Evolutionary conservation across 2,113 vertebrate genomes (phyloP).

Genomic region (Bothrops jararaca): DNA sequence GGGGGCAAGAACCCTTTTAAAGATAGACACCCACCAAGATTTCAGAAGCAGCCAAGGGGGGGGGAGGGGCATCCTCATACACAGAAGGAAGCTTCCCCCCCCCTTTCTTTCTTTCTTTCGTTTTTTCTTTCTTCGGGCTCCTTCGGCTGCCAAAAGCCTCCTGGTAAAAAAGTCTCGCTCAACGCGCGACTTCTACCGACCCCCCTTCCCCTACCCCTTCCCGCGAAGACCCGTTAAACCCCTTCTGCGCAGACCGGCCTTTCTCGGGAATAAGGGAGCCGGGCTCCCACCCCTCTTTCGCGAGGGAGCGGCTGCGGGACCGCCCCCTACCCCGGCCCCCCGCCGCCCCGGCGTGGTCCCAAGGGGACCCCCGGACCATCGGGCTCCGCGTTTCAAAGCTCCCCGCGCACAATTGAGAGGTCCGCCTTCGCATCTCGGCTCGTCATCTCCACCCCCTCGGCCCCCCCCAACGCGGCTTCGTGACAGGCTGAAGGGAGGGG

Average conservation of each 20-base stretch:
- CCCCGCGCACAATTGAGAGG: too few species aligned
- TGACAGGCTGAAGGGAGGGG: not conserved
- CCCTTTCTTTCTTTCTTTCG: not conserved
- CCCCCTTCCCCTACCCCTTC: conserved; percentile 27
- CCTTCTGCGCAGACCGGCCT: conserved; percentile 54
- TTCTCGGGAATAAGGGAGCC: conserved; percentile 51
- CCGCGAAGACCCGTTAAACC: not conserved
- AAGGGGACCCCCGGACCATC: too few species aligned
- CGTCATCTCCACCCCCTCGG: too few species aligned
- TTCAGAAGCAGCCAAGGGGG: not conserved
- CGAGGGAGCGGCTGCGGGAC: too few species aligned
- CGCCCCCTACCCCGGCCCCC: too few species aligned
- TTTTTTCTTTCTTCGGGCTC: not conserved
- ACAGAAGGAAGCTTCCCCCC: not conserved
- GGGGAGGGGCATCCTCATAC: not conserved
- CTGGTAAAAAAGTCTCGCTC: conserved; percentile 14
- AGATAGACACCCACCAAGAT: not conserved
- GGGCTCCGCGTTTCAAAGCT: too few species aligned
- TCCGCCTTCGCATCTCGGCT: too few species aligned
- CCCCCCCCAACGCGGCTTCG: too few species aligned
- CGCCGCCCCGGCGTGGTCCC: too few species aligned
- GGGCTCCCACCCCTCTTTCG: too few species aligned
- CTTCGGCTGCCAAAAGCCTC: conserved; percentile 27
- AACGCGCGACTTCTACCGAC: conserved; percentile 10
- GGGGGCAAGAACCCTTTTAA: not conserved